Evolutionary conservation across 2,888 invertebrate genomes (phyloP), one percentile per base, ranked within the genome.

Genomic region (Phalera bucephala): DNA sequence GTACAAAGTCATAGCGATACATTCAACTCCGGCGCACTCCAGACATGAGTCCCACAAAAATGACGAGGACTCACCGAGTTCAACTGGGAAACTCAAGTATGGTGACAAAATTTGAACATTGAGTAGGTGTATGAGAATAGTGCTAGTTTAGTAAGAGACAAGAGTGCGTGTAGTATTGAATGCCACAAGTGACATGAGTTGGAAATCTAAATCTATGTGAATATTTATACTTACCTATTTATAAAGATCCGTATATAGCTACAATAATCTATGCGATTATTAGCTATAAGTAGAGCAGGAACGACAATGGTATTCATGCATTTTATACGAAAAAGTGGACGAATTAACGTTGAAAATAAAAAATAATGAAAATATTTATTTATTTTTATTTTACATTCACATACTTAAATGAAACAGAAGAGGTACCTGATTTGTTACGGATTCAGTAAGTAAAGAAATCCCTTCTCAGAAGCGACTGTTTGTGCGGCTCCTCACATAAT

Each of bases 91-190:
- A 51, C 65, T 78, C 2, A 86, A 84, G 63, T 88, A 88, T 63
- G 88, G 88, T 72, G 88, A 88, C 57, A 86, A 85, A 81, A 75
- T 82, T 57, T 81, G 65, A 75, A 59, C 40, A 40, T 29, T 45
- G 6, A 13, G 15, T 5, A 19, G 46, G 33, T 37, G 30, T 42
- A 48, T 40, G 41, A 36, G 39, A 25, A 38, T 42, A 62, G 54
- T 67, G 55, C 53, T 72, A 63, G n/a, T 64, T 60, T 63, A 45
- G 52, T 50, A 34, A 56, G 73, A 79, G 78, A 76, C 70, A 71
- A 60, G 55, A 65, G 58, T 70, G 64, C 57, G 56, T 61, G 56
- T 49, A 42, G 45, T 57, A 54, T 53, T 56, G 43, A 55, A 49
- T 52, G 57, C 50, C 42, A 55, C 40, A 45, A 61, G 56, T 69